Conservation (phyloP, 2,888 invertebrate genomes). For the Agrenia bidenticulata region DNA sequence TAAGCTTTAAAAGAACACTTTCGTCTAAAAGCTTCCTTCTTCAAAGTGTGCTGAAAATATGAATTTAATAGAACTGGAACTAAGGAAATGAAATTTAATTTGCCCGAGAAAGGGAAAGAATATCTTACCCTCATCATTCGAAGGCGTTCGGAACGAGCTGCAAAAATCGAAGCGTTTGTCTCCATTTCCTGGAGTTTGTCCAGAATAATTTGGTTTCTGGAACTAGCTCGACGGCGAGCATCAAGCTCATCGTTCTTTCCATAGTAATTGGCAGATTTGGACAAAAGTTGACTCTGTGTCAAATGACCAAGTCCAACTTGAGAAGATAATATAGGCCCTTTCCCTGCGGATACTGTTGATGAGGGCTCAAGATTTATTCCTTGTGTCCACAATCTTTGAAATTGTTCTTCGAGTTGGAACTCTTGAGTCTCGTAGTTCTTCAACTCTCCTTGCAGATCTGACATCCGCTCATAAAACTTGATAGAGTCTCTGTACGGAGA, state of each 20-base stretch:
- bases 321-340: neutral
- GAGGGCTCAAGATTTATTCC: neutral
- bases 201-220: slow-evolving; percentile 43
- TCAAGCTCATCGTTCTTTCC: slow-evolving; percentile 7
- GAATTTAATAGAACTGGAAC: slow-evolving; percentile 17
- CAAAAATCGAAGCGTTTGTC: slow-evolving; percentile 45
- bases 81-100: slow-evolving; percentile 2
- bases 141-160: slow-evolving; percentile 46
- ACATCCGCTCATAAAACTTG: slow-evolving; percentile 41
- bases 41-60: too few species aligned
- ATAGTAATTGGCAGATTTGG: neutral
- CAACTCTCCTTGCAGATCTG: slow-evolving; percentile 34
- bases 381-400: slow-evolving; percentile 20
- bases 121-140: slow-evolving; percentile 46
- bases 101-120: neutral
- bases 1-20: too few species aligned
- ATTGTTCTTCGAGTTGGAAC: slow-evolving; percentile 33
- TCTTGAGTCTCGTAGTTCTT: slow-evolving; percentile 35
- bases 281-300: slow-evolving; percentile 9
- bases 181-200: slow-evolving; percentile 48
- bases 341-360: neutral
- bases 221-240: slow-evolving; percentile 17
- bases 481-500: slow-evolving; percentile 22
- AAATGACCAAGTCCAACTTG: neutral
- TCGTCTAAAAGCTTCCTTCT: too few species aligned